Base-by-base conservation (phyloP, 2,888 invertebrate genomes). In the Acleris holmiana region DNA sequence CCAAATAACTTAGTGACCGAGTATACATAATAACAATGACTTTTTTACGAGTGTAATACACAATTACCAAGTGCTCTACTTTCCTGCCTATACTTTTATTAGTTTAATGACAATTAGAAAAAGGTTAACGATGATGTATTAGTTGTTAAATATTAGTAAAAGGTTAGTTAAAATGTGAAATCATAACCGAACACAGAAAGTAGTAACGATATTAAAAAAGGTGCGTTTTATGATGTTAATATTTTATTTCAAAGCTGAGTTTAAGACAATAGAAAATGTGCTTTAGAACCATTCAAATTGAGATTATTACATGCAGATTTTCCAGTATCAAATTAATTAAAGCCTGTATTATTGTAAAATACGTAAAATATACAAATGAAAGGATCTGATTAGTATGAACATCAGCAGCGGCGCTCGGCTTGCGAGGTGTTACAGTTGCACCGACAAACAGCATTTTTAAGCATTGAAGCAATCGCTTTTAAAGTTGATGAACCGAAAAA, bases 381-480 rank as follows among this genome's bases (percentile, higher is more conserved):
- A 49, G 41, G 41, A 57, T 53, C 57, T 18, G 50, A 51, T 66
- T 59, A 59, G 61, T 66, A 57, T 61, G 44, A 57, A 57, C 53
- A 48, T 57, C 51, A 48, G 57, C 56, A 40, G 61, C 60, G 23
- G 23, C 17, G 23, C 7, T 40, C 21, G 21, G 47, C 64, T 25
- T 47, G 53, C 44, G 13, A 35, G 35, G 50, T 50, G 63, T 64
- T 64, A 64, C 18, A 4, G 23, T 51, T 21, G 53, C 58, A 53
- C 50, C 57, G 53, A 58, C 44, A 55, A 44, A 68, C 51, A 79
- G 83, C 82, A 72, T 78, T 23, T 71, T 66, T 15, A 87, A 88
- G 88, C 89, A 79, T 78, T 78, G 70, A 89, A 88, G 86, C 87
- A 75, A 79, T 77, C 78, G 77, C 71, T 70, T 67, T 71, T 65